Conservation (phyloP, 2,888 invertebrate species). For the Andrena bucephala region DNA sequence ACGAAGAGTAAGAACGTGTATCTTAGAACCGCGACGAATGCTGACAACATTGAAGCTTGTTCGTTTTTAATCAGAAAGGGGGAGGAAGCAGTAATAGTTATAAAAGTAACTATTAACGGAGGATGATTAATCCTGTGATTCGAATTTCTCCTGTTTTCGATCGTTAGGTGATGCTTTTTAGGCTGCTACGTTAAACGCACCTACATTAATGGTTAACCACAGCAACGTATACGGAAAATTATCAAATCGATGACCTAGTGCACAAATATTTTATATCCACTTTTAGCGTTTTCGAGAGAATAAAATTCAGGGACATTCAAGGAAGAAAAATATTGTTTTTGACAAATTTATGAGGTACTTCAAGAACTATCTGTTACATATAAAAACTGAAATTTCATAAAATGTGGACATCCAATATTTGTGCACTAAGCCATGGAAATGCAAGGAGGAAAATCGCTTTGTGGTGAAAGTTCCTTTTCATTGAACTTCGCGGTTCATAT, state of each 20-base stretch:
- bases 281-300: too few relatives aligned
- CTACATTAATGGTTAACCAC: neutral
- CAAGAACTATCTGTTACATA: too few relatives aligned
- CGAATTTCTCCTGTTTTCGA: slow-evolving; percentile 2
- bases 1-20: neutral
- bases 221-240: neutral
- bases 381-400: too few relatives aligned
- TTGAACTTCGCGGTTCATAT: neutral
- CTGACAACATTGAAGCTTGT: neutral
- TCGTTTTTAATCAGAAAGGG: neutral
- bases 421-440: too few relatives aligned
- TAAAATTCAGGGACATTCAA: neutral
- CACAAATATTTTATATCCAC: too few relatives aligned
- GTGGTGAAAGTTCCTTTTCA: neutral
- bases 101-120: slow-evolving; percentile 7
- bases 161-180: neutral
- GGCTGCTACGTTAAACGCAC: neutral
- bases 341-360: too few relatives aligned
- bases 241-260: neutral
- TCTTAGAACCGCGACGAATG: neutral
- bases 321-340: neutral
- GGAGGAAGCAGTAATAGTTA: neutral
- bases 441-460: neutral
- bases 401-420: too few relatives aligned
- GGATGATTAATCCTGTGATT: slow-evolving; percentile 12